Percentiles rank a stretch among this genome's conserved stretches.
Conservation (phyloP, 2,888 invertebrate species). For the Polyommatus iphigenia region DNA sequence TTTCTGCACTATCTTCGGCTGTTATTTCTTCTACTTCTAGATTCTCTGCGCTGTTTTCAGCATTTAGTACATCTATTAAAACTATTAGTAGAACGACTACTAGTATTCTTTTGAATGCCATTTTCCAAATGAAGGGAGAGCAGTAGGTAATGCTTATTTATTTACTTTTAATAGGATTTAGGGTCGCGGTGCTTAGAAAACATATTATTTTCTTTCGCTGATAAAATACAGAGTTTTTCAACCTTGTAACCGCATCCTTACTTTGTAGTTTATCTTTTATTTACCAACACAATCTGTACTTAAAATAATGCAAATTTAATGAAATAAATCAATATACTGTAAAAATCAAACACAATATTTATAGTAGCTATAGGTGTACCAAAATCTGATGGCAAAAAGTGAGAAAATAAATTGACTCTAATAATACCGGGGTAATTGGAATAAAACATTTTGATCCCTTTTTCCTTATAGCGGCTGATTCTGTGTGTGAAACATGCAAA, state of each 20-base stretch:
- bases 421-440: no score
- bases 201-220: conserved; percentile 50
- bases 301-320: no score
- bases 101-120: conserved; percentile 51
- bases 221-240: conserved; percentile 27
- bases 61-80: conserved; percentile 40
- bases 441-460: no score
- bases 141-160: conserved; percentile 59
- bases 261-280: no score
- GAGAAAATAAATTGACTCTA: no score
- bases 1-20: not conserved
- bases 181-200: conserved; percentile 62
- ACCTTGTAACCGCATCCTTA: not conserved
- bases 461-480: no score
- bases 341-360: no score
- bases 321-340: no score
- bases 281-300: no score
- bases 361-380: no score
- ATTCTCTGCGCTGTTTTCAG: not conserved
- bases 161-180: conserved; percentile 64
- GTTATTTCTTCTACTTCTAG: not conserved
- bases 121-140: conserved; percentile 60
- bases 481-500: no score
- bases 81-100: not conserved
- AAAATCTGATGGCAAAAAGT: no score